Base-by-base conservation (phyloP, 2,797 vertebrate genomes). In the Varecia variegata region DNA sequence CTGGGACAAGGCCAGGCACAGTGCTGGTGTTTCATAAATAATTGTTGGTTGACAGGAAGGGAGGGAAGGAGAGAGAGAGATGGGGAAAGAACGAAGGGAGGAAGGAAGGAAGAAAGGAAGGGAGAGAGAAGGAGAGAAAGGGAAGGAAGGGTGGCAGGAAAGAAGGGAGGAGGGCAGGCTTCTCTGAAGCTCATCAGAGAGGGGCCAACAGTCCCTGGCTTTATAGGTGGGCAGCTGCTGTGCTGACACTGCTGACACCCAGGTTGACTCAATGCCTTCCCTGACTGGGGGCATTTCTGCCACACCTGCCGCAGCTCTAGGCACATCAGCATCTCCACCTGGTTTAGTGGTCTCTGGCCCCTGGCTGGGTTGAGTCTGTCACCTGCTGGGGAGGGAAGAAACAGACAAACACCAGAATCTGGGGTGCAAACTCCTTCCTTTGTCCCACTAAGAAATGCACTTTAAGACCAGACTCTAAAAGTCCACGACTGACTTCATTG, bases 81-180 rank as follows among this genome's bases (percentile, higher is more conserved):
- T 45, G 43, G 10, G 43, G 43, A 35, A 7, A 12, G 1, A n/a
- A 4, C 3, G 23, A 6, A 15, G 12, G 12, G 6, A 14, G 10
- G 8, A 9, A 0, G 10, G 18, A n/a, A 3, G 18, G 60, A 30
- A 3, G 32, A 3, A 35, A 21, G 20, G 18, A n/a, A 4, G 20
- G 10, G 14, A 5, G 25, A 5, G 21, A 2, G 9, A 1, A 5
- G 10, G 7, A 2, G 35, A 17, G 5, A 7, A 20, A 50, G 5
- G 21, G 12, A 79, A 52, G 17, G 23, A 25, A 8, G 50, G 5
- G 38, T 7, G 3, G 10, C 52, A 82, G 0, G 38, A 30, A 30
- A 5, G 5, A 27, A 25, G 17, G 11, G 3, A 27, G 25, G 10
- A 12, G 20, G 38, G 32, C 12, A 5, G 14, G 25, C n/a, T 65